Evolutionary conservation across 2,113 vertebrate genomes (phyloP).

Genomic region (Sphaerodactylus townsendi): DNA sequence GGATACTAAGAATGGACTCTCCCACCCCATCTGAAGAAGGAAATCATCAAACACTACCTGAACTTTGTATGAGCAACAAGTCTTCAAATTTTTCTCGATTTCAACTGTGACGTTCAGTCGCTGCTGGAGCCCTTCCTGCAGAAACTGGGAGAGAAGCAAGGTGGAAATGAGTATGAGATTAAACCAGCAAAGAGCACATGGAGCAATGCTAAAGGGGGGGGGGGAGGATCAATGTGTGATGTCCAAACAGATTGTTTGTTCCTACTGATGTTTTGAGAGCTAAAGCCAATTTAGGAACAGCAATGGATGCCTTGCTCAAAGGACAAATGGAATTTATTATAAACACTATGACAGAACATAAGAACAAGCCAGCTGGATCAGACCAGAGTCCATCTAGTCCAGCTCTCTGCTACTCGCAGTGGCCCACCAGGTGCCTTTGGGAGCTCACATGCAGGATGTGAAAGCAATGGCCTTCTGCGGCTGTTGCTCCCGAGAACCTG

Average conservation of each 20-base stretch:
- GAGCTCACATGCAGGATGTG: no score
- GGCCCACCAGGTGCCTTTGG: no score
- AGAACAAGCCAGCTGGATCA: no score
- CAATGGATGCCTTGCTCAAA: not conserved
- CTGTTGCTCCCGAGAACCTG: no score
- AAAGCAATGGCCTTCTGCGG: no score
- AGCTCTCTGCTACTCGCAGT: no score
- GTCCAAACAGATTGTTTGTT: not conserved
- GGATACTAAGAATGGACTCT: not conserved
- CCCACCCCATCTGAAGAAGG: not conserved
- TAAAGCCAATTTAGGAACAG: not conserved
- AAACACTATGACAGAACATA: not conserved
- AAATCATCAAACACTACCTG: conserved; percentile 56
- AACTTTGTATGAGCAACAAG: conserved; percentile 70
- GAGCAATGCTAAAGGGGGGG: not conserved
- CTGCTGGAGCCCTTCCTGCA: conserved; percentile 47
- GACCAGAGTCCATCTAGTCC: no score
- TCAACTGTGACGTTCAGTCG: conserved; percentile 59
- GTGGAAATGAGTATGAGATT: not conserved
- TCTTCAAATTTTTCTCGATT: conserved; percentile 37
- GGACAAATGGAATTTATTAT: not conserved
- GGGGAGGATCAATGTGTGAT: not conserved
- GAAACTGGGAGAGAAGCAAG: conserved; percentile 6
- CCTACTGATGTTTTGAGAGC: not conserved
- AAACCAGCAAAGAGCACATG: not conserved